Conservation (phyloP, 2,797 vertebrate species). For the Poeciliopsis paucimaculata region DNA sequence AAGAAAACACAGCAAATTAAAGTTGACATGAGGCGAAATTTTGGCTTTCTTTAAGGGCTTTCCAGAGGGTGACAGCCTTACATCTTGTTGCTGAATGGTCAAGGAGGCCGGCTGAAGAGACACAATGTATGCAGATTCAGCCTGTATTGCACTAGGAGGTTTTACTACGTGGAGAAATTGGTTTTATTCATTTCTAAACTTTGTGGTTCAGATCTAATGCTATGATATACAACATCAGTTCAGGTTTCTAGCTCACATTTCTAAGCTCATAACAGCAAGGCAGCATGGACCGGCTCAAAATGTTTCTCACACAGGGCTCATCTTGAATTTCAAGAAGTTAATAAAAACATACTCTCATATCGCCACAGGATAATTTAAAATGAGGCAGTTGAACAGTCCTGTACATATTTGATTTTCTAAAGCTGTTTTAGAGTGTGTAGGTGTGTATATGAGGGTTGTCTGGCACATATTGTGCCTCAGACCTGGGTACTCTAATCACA, state of each 20-base stretch:
- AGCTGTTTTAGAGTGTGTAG: slow-evolving; percentile 18
- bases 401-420: slow-evolving; percentile 36
- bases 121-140: slow-evolving; percentile 26
- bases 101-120: slow-evolving; percentile 30
- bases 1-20: slow-evolving; percentile 63
- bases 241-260: slow-evolving; percentile 4
- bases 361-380: slow-evolving; percentile 31
- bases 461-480: slow-evolving; percentile 37
- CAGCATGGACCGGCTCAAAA: background rate
- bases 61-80: slow-evolving; percentile 59
- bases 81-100: slow-evolving; percentile 44
- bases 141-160: slow-evolving; percentile 7
- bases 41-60: slow-evolving; percentile 54
- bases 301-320: background rate
- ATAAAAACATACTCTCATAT: background rate
- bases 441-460: slow-evolving; percentile 35
- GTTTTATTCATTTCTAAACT: slow-evolving; percentile 8
- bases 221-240: slow-evolving; percentile 5
- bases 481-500: slow-evolving; percentile 49
- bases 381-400: slow-evolving; percentile 25
- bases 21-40: slow-evolving; percentile 56
- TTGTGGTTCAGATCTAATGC: slow-evolving; percentile 4
- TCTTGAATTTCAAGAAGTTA: background rate
- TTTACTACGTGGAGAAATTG: slow-evolving; percentile 8
- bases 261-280: background rate